These are phyloP conservation scores for Notarius lentiginosus DNA, from an alignment of 2,113 vertebrate species.

Conservation along the genomic window DNA sequence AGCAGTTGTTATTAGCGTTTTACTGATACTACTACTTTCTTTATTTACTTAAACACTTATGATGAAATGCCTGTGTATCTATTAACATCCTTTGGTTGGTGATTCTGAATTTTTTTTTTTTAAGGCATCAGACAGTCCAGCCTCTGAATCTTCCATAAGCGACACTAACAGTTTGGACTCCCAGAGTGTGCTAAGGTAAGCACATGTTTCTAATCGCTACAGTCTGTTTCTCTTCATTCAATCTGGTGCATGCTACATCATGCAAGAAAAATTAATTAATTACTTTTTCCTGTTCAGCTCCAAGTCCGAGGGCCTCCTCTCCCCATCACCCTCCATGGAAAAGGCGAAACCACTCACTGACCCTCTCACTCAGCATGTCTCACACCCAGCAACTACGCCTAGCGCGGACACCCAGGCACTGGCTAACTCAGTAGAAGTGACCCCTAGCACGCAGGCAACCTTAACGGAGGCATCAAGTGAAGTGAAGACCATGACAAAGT, in stretches of 20 bases:
- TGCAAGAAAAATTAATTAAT: neutral
- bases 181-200: conserved; percentile 58
- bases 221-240: neutral
- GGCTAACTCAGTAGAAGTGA: neutral
- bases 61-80: neutral
- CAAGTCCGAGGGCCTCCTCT: conserved; percentile 39
- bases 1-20: neutral
- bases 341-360: conserved; percentile 55
- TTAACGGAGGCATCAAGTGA: neutral
- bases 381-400: conserved; percentile 29
- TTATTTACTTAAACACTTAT: neutral
- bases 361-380: conserved; percentile 42
- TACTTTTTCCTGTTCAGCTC: conserved; percentile 17
- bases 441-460: neutral
- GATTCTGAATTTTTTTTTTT: neutral
- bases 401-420: neutral
- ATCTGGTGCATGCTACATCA: neutral
- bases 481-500: conserved; percentile 24
- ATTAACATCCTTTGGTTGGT: conserved; percentile 18
- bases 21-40: neutral
- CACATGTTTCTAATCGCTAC: conserved; percentile 25
- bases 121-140: conserved; percentile 57
- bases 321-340: conserved; percentile 40
- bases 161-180: conserved; percentile 52
- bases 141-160: conserved; percentile 40